Evolutionary conservation across 2,113 vertebrate genomes (phyloP).

Genomic region (Lasiurus cinereus): DNA sequence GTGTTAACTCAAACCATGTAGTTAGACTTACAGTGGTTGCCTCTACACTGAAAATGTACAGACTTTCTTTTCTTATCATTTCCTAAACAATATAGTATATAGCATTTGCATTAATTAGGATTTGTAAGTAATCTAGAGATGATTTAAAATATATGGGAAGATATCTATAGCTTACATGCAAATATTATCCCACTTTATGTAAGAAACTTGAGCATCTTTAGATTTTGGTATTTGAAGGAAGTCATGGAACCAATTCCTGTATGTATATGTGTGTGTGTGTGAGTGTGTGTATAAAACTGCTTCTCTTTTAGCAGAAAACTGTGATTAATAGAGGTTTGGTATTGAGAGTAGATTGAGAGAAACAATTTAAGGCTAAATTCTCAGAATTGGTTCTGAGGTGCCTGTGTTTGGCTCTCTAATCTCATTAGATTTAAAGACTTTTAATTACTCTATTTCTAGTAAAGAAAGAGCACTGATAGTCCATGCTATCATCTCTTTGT

Average conservation of each 20-base stretch:
- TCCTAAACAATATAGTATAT: neutral
- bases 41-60: neutral
- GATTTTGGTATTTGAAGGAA: neutral
- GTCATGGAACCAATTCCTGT: neutral
- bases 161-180: neutral
- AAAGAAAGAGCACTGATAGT: neutral
- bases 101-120: neutral
- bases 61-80: too few relatives aligned
- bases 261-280: neutral
- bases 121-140: neutral
- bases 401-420: neutral
- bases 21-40: neutral
- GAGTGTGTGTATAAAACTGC: neutral
- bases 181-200: neutral
- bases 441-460: neutral
- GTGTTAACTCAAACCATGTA: neutral
- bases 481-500: neutral
- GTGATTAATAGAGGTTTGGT: neutral
- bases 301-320: neutral
- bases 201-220: neutral
- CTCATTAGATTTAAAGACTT: neutral
- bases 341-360: neutral
- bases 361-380: neutral
- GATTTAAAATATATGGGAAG: neutral
- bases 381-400: neutral